These are phyloP conservation scores for Lucinisca nassula DNA, from an alignment of 2,888 invertebrate genomes.

Conservation along the genomic window DNA sequence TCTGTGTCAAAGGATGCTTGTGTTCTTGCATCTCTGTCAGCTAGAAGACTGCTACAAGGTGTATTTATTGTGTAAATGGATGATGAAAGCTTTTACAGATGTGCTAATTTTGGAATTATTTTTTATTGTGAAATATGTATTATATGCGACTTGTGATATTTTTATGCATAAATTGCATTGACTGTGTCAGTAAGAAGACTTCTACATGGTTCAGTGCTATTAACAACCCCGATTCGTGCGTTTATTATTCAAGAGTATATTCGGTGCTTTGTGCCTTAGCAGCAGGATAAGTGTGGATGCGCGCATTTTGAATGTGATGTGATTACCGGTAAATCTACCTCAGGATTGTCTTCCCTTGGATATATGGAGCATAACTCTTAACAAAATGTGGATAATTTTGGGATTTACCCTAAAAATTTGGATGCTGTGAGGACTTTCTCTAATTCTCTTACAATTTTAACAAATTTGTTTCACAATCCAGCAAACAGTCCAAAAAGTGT, in stretches of 20 bases:
- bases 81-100: not conserved
- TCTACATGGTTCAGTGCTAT: constrained; percentile 51
- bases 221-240: not conserved
- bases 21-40: constrained; percentile 38
- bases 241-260: not conserved
- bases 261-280: not conserved
- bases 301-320: too few relatives aligned
- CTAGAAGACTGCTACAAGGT: constrained; percentile 69
- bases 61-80: constrained; percentile 63
- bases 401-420: too few relatives aligned
- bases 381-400: too few relatives aligned
- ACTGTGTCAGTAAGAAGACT: constrained; percentile 69
- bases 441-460: too few relatives aligned
- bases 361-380: too few relatives aligned
- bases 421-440: too few relatives aligned
- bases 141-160: not conserved
- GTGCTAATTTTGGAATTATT: not conserved
- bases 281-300: not conserved
- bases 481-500: too few relatives aligned
- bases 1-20: not conserved
- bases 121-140: not conserved
- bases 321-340: too few relatives aligned
- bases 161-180: constrained; percentile 42
- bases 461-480: too few relatives aligned
- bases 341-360: too few relatives aligned